phyloP scores from a whole-genome alignment of 2,113 vertebrate genomes.

The Ranitomeya variabilis region DNA sequence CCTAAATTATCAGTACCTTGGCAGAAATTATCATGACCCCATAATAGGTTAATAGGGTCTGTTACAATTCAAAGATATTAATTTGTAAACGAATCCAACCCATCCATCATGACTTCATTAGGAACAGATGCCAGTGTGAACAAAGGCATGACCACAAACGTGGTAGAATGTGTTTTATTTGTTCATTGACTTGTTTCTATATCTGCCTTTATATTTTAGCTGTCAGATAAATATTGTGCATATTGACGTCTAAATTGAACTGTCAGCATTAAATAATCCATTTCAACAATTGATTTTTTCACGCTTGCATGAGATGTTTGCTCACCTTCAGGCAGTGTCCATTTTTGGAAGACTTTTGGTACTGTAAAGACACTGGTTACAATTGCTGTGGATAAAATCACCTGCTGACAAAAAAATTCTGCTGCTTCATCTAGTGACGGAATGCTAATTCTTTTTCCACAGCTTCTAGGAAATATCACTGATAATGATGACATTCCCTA shows the following conservation, averaged over 20 bases:
- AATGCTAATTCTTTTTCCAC: conserved; percentile 8
- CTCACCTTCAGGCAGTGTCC: background rate
- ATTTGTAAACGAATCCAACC: too few species aligned
- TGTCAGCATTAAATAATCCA: background rate
- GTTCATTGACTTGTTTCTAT: background rate
- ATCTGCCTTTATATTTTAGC: background rate
- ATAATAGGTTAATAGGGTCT: background rate
- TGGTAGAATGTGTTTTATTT: background rate
- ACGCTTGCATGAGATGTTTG: background rate
- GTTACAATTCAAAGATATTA: too few species aligned
- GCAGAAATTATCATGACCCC: background rate
- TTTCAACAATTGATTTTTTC: background rate
- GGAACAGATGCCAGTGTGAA: too few species aligned
- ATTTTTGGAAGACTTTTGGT: background rate
- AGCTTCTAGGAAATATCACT: conserved; percentile 21
- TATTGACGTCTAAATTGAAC: background rate
- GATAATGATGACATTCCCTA: conserved; percentile 25
- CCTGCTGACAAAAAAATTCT: conserved; percentile 2
- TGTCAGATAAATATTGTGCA: background rate
- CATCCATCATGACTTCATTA: too few species aligned
- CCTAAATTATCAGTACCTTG: background rate
- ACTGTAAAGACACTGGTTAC: background rate
- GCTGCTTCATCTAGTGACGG: conserved; percentile 33
- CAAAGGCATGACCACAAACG: background rate
- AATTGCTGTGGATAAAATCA: conserved; percentile 14